Base-by-base conservation (phyloP, 1,140 invertebrate species). In the Aphelenchoides fujianensis region DNA sequence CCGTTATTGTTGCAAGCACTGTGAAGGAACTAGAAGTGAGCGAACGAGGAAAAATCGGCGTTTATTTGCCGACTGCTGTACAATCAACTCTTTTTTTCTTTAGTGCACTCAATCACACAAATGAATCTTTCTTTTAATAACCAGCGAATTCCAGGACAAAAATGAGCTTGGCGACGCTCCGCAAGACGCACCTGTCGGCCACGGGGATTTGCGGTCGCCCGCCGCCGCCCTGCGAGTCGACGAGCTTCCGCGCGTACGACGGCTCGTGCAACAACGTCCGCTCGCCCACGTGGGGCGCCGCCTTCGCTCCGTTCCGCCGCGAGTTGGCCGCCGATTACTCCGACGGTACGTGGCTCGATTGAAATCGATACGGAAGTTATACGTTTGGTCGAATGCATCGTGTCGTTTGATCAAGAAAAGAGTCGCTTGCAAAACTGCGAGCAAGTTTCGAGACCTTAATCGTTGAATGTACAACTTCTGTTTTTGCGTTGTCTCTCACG, bases 211-310 rank as follows among this genome's bases (percentile, higher is more conserved):
- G 63, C 34, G 63, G 36, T 16, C 27, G 16, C 23, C n/a, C 31
- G 9, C n/a, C n/a, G 31, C 36, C 12, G 16, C 12, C 16, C 23
- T 66, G 63, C 3, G 35, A 57, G 27, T 28, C 35, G 30, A 61
- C 30, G 19, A n/a, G 55, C n/a, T 79, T 79, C 34, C 34, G 75
- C 57, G 27, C 37, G 35, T 54, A 69, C 9, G 76, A 78, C 41
- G 76, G 76, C 32, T 36, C 32, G 57, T 78, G 76, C 57, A 78
- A 78, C 48, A 78, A 78, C 54, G 63, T 81, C 16, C 23, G 59
- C 36, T 64, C 69, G 19, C 55, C 68, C 16, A 48, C 36, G n/a
- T 69, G 69, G 75, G 76, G 76, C 52, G 63, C 73, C 5, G 62
- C 67, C 12, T 74, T 77, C 67, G 41, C 71, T 1, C 68, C 76